Conservation (phyloP, 2,888 invertebrate species). For the Emmelina monodactyla region DNA sequence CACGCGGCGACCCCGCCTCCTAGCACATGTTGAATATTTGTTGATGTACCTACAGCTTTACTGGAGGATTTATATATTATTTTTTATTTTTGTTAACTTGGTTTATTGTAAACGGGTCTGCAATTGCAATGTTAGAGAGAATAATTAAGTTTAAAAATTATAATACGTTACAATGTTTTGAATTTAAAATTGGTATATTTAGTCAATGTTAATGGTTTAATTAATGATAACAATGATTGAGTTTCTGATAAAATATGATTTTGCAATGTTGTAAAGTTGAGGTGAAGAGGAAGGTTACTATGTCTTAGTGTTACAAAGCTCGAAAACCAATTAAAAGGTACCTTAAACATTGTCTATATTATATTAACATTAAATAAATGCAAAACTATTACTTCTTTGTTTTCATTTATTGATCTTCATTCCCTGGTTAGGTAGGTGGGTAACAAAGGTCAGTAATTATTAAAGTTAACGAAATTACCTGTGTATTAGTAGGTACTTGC, state of each 20-base stretch:
- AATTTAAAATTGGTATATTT: slow-evolving; percentile 58
- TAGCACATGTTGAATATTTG: slow-evolving; percentile 36
- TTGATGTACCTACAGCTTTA: slow-evolving; percentile 45
- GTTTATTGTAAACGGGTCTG: slow-evolving; percentile 61
- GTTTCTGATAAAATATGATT: slow-evolving; percentile 55
- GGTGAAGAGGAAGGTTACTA: slow-evolving; percentile 51
- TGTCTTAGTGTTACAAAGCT: slow-evolving; percentile 62
- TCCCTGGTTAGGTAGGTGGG: no score
- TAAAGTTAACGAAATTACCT: no score
- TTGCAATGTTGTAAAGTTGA: slow-evolving; percentile 57
- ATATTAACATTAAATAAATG: slow-evolving; percentile 67
- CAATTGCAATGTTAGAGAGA: slow-evolving; percentile 55
- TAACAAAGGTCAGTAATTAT: no score
- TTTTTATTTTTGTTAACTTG: slow-evolving; percentile 56
- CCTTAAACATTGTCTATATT: slow-evolving; percentile 67
- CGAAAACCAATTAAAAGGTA: slow-evolving; percentile 65
- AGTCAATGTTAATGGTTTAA: slow-evolving; percentile 58
- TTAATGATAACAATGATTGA: slow-evolving; percentile 46
- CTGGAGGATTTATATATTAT: slow-evolving; percentile 46
- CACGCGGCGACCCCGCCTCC: slow-evolving; percentile 22
- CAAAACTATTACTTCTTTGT: slow-evolving; percentile 31
- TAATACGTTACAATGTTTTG: slow-evolving; percentile 41
- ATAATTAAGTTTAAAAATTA: slow-evolving; percentile 50
- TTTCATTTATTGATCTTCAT: no score
- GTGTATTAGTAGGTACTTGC: no score